These are phyloP conservation scores for Gallinago jamesoni DNA, from an alignment of 2,113 vertebrate species.

Conservation along the genomic window DNA sequence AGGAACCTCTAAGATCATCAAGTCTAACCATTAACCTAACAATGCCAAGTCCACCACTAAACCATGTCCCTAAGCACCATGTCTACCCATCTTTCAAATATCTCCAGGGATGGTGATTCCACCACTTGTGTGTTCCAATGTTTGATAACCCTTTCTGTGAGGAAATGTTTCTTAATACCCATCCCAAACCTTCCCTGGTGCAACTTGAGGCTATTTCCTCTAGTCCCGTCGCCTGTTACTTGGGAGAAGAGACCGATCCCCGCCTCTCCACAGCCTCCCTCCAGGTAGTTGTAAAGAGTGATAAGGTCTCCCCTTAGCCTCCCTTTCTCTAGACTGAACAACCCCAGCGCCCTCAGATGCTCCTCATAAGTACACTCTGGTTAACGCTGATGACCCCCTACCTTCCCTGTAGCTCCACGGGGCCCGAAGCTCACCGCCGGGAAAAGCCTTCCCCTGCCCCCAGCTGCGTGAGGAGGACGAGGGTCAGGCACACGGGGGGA, in stretches of 20 bases:
- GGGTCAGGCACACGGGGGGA: neutral
- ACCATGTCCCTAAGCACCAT: neutral
- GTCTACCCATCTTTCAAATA: neutral
- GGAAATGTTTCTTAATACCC: neutral
- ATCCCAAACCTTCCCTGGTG: neutral
- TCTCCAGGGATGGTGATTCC: neutral
- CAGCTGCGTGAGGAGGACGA: accelerated
- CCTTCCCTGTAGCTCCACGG: too few species aligned
- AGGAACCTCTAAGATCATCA: neutral
- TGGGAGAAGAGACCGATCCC: neutral
- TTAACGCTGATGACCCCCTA: accelerated
- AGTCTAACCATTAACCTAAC: neutral
- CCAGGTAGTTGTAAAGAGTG: neutral
- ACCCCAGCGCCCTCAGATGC: neutral
- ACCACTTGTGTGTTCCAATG: neutral
- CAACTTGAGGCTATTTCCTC: neutral
- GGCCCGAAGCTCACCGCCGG: neutral
- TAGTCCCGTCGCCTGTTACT: neutral
- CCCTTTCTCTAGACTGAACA: neutral
- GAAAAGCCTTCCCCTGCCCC: neutral
- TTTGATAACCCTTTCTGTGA: neutral
- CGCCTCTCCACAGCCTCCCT: neutral
- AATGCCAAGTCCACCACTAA: neutral
- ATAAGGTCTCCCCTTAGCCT: neutral
- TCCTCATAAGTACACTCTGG: neutral